Evolutionary conservation across 2,888 invertebrate species (phyloP).

Genomic region (Platycheirus rosarum): DNA sequence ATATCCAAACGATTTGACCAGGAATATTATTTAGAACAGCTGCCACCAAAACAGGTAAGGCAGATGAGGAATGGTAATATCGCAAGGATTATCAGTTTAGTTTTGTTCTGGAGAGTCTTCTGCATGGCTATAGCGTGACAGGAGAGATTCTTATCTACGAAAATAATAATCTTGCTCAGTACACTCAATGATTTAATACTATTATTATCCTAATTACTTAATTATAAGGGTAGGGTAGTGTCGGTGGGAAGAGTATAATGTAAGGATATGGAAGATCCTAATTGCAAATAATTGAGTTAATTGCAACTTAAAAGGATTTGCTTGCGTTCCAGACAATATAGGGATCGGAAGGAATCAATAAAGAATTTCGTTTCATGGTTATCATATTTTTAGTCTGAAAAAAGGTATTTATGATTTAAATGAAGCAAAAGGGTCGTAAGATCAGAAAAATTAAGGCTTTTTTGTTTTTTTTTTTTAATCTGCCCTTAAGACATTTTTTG

Average conservation of each 20-base stretch:
- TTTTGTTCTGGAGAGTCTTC: background rate
- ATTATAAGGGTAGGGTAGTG: slow-evolving; percentile 41
- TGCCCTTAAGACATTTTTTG: too few species aligned
- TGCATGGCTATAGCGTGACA: background rate
- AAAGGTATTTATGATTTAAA: background rate
- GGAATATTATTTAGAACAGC: slow-evolving; percentile 46
- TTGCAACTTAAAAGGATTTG: slow-evolving; percentile 17
- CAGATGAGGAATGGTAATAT: background rate
- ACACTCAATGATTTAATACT: slow-evolving; percentile 44
- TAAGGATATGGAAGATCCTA: slow-evolving; percentile 35
- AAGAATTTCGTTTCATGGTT: background rate
- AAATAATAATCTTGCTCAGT: slow-evolving; percentile 33
- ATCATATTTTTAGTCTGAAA: background rate
- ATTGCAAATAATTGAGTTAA: slow-evolving; percentile 39
- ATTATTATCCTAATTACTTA: slow-evolving; percentile 67
- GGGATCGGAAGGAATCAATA: background rate
- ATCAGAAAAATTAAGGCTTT: too few species aligned
- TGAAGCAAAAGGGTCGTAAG: too few species aligned
- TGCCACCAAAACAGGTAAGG: slow-evolving; percentile 52
- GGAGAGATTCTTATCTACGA: slow-evolving; percentile 44
- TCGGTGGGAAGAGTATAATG: slow-evolving; percentile 18
- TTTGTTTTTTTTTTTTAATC: too few species aligned
- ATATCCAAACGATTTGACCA: slow-evolving; percentile 20
- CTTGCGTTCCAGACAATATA: background rate
- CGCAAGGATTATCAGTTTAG: slow-evolving; percentile 43